Conservation (phyloP, 2,113 vertebrate genomes). For the rat (Rattus norvegicus) region DNA sequence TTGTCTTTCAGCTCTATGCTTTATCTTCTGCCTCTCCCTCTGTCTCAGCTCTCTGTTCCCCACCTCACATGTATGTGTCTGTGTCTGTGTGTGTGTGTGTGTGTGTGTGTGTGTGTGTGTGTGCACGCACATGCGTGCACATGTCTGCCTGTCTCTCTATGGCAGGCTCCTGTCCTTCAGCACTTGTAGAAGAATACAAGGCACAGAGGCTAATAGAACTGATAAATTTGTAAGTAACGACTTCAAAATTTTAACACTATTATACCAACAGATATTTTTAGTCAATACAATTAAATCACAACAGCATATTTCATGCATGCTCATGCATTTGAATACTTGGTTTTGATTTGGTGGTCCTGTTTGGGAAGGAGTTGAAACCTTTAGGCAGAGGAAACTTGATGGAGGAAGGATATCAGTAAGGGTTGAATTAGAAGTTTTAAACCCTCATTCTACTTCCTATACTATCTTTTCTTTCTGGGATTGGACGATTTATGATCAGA, state of each 20-base stretch:
- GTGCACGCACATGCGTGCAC: too few relatives aligned
- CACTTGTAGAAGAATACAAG: constrained; percentile 11
- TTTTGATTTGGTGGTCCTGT: too few relatives aligned
- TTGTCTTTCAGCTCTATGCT: neutral
- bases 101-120: too few relatives aligned
- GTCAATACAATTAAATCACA: constrained; percentile 7
- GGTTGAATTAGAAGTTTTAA: neutral
- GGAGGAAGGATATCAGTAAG: neutral
- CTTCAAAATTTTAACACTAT: neutral
- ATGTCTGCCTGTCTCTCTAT: too few relatives aligned
- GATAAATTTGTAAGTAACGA: neutral
- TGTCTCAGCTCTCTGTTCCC: neutral
- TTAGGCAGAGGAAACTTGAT: neutral
- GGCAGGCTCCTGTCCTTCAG: neutral
- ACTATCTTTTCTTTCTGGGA: neutral
- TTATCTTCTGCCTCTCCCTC: neutral
- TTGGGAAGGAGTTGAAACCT: neutral
- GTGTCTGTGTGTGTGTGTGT: too few relatives aligned
- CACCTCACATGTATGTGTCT: too few relatives aligned
- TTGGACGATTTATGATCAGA: neutral
- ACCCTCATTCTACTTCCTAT: neutral
- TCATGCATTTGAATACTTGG: neutral
- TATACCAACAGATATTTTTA: neutral
- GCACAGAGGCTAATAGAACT: neutral
- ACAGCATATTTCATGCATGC: neutral